Evolutionary conservation across 2,888 invertebrate genomes (phyloP).

Genomic region (Agrochola macilenta): DNA sequence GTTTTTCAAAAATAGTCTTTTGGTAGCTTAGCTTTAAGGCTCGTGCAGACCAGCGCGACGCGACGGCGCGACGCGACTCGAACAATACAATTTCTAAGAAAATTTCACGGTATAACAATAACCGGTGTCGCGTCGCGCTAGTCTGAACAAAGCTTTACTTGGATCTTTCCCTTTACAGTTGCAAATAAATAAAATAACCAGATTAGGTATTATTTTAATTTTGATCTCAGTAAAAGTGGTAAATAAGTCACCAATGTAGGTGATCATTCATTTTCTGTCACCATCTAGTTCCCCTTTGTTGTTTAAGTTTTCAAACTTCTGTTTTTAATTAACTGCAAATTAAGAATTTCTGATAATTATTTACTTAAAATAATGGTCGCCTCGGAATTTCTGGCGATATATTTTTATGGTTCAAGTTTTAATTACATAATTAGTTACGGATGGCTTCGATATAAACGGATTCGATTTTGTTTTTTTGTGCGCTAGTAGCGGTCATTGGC

Average conservation of each 20-base stretch:
- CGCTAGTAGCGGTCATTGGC: slow-evolving; percentile 4
- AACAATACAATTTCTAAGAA: no score
- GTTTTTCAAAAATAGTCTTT: background rate
- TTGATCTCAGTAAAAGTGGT: no score
- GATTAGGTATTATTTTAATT: no score
- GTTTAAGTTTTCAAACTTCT: slow-evolving; percentile 60
- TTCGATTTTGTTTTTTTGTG: slow-evolving; percentile 28
- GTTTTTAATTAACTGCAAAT: slow-evolving; percentile 67
- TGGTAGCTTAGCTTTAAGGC: background rate
- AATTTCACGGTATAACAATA: no score
- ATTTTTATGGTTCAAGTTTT: slow-evolving; percentile 65
- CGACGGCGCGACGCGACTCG: no score
- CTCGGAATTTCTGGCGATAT: slow-evolving; percentile 41
- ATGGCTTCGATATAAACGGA: slow-evolving; percentile 56
- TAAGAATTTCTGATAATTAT: slow-evolving; percentile 63
- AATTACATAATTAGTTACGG: slow-evolving; percentile 51
- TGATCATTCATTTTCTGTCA: slow-evolving; percentile 24
- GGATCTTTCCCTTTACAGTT: no score
- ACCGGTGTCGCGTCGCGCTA: no score
- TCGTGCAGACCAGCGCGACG: no score
- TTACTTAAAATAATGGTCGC: slow-evolving; percentile 55
- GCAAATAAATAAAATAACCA: background rate
- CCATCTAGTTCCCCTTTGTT: slow-evolving; percentile 25
- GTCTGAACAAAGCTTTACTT: no score
- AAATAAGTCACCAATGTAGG: background rate